Evolutionary conservation across 2,888 invertebrate genomes (phyloP), one percentile per base, ranked within the genome.

Genomic region (Nomada hirtipes): DNA sequence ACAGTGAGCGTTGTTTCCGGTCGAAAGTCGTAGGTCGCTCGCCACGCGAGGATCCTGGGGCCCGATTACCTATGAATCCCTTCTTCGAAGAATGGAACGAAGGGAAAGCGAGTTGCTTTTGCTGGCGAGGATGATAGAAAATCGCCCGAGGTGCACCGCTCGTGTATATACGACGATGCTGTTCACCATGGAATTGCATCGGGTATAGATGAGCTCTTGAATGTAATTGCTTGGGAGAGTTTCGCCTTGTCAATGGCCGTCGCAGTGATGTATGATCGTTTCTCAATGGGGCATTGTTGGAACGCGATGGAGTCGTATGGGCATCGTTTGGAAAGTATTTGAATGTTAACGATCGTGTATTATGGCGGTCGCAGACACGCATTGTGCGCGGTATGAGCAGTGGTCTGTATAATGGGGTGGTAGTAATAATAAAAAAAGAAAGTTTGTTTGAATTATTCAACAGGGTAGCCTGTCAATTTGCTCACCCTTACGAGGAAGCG

Each of bases 1-100:
- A 81, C 67, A 73, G 77, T 75, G 74, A 72, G 55, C 69, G 44
- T 76, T 72, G 70, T 78, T 85, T 85, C 84, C 84, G 86, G 76
- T 68, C 75, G 77, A 82, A 76, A 69, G 79, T 75, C 64, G 52
- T 3, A 42, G 77, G 65, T 84, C 78, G 76, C 26, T 60, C 64
- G 20, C 65, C 52, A 87, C 82, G 65, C 60, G 61, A 68, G 70
- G 55, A 52, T 68, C 72, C 68, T 18, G 23, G 2, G 57, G n/a
- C 36, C n/a, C 44, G 57, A 15, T 20, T 36, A 20, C 52, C 76
- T 69, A 59, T 44, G 76, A 63, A 52, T 64, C 29, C 26, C 29
- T 20, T 20, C 23, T 13, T 18, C 29, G 44, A 68, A 72, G 52
- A 72, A 64, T 50, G 29, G 42, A 15, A 57, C 61, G 50, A 20